Conservation (phyloP, 2,113 vertebrate genomes). For the Prochilodus magdalenae region DNA sequence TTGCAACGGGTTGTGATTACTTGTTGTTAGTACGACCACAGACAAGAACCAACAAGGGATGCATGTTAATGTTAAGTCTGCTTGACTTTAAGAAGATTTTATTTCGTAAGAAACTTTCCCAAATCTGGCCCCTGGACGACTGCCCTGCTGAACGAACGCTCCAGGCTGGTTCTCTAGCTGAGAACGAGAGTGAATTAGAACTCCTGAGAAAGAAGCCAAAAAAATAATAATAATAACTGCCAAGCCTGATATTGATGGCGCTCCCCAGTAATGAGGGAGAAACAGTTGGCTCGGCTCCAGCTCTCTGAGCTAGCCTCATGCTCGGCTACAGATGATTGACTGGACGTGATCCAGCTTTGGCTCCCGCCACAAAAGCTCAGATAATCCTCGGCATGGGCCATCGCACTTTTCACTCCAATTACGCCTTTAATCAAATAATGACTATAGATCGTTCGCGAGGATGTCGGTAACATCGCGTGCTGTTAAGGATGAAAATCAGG, state of each 20-base stretch:
- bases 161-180: slow-evolving; percentile 36
- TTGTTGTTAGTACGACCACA: no score
- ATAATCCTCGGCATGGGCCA: slow-evolving; percentile 45
- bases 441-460: slow-evolving; percentile 48
- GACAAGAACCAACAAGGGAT: not conserved
- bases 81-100: not conserved
- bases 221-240: slow-evolving; percentile 49
- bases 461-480: slow-evolving; percentile 31
- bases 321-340: slow-evolving; percentile 47
- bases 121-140: not conserved
- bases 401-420: slow-evolving; percentile 55
- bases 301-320: slow-evolving; percentile 19
- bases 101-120: not conserved
- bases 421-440: slow-evolving; percentile 48
- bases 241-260: slow-evolving; percentile 48
- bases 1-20: no score
- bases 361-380: slow-evolving; percentile 45
- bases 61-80: not conserved
- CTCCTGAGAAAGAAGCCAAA: not conserved
- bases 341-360: slow-evolving; percentile 52
- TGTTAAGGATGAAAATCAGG: not conserved
- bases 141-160: slow-evolving; percentile 24
- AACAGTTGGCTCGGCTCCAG: slow-evolving; percentile 48
- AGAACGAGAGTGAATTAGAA: slow-evolving; percentile 41
- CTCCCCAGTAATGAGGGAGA: slow-evolving; percentile 45